Conservation (phyloP, 2,113 vertebrate species). For the Diphyllodes magnificus region DNA sequence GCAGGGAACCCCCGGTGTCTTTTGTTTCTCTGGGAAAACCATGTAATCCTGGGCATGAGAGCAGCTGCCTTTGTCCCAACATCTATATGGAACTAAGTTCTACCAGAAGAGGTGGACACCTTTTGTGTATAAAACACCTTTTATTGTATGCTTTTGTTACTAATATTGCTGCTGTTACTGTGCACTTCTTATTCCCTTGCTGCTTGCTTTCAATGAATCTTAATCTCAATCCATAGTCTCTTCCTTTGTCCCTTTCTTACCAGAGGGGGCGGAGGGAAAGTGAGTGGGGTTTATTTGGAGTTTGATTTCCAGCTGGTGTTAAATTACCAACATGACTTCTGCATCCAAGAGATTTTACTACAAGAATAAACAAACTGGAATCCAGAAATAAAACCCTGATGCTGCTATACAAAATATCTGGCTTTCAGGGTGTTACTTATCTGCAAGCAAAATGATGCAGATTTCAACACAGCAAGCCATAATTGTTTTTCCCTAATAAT, state of each 20-base stretch:
- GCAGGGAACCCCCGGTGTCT: background rate
- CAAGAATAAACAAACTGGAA: background rate
- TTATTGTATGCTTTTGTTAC: background rate
- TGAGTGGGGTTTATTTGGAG: background rate
- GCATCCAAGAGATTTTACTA: background rate
- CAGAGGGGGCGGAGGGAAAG: rapidly evolving
- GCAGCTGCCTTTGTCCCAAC: background rate
- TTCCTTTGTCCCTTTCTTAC: background rate
- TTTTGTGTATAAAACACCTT: background rate
- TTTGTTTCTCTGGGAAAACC: background rate
- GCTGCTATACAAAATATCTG: background rate
- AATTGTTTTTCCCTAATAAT: background rate
- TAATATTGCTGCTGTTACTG: background rate
- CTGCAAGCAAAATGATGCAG: background rate
- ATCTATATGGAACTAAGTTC: background rate
- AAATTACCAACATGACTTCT: background rate
- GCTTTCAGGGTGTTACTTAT: background rate
- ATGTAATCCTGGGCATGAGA: background rate
- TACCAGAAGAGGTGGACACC: background rate
- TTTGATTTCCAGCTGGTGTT: background rate
- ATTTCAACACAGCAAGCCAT: background rate
- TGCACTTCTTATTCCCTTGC: background rate
- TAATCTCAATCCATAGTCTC: background rate
- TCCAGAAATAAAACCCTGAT: background rate
- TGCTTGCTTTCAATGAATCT: background rate